Percentiles rank a stretch among this genome's conserved stretches.
Conservation (phyloP, 2,797 vertebrate species). For the Etheostoma nigrum region DNA sequence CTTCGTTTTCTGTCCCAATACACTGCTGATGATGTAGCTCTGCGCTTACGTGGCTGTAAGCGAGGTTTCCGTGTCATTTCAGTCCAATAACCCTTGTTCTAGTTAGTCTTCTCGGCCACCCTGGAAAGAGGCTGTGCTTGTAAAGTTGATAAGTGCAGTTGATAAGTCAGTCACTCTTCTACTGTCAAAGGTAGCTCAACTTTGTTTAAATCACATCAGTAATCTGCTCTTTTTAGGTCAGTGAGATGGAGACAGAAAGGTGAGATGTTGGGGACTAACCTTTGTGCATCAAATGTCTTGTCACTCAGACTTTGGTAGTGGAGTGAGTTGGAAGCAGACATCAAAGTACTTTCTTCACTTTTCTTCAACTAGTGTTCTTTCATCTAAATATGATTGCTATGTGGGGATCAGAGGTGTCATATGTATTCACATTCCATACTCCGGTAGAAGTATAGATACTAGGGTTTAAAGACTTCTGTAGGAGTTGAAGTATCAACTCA, state of each 20-base stretch:
- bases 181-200: conserved; percentile 20
- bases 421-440: no score
- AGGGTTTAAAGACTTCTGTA: no score
- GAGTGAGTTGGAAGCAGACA: not conserved
- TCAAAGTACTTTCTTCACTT: conserved; percentile 13
- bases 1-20: conserved; percentile 7
- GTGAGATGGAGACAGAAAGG: conserved; percentile 66
- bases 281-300: conserved; percentile 4
- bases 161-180: conserved; percentile 1
- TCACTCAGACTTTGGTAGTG: conserved; percentile 25
- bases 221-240: conserved; percentile 71
- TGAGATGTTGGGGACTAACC: conserved; percentile 39
- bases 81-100: conserved; percentile 22
- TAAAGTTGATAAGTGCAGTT: conserved; percentile 34
- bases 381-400: conserved; percentile 10
- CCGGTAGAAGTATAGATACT: no score
- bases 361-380: conserved; percentile 22
- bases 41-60: conserved; percentile 8
- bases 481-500: no score
- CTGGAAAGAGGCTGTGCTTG: conserved; percentile 18
- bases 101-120: conserved; percentile 9
- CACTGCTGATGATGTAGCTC: not conserved
- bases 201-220: conserved; percentile 50
- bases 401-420: conserved; percentile 15
- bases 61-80: not conserved